phyloP scores from a whole-genome alignment of 2,888 invertebrate species.

The Allacma fusca region DNA sequence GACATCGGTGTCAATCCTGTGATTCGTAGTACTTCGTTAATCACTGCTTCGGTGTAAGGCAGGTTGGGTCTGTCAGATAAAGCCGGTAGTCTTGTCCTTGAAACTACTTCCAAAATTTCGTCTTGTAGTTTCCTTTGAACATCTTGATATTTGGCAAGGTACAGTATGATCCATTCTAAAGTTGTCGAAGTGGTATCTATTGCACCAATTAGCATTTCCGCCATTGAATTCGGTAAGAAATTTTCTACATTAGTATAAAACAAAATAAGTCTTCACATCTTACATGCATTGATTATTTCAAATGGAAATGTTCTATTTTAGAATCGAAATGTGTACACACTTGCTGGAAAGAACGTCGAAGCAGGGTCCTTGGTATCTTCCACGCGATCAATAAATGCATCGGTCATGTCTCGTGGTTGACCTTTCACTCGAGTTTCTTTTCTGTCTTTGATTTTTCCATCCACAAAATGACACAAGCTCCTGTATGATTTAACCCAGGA shows the following conservation, averaged over 20 bases:
- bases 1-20: not conserved
- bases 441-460: not conserved
- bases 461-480: not conserved
- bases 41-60: conserved; percentile 16
- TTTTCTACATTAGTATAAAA: not conserved
- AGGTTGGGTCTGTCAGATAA: not conserved
- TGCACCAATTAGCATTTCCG: not conserved
- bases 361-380: not conserved
- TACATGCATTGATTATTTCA: no score
- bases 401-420: conserved; percentile 12
- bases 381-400: conserved; percentile 18
- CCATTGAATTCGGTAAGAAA: not conserved
- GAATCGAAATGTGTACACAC: not conserved
- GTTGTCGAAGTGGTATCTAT: not conserved
- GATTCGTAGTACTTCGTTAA: not conserved
- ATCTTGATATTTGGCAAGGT: not conserved
- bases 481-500: not conserved
- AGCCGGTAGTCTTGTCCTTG: not conserved
- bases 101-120: not conserved
- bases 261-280: no score
- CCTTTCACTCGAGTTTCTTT: not conserved
- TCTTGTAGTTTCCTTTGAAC: not conserved
- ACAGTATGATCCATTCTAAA: conserved; percentile 3
- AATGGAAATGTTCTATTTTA: no score
- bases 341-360: not conserved